These are phyloP conservation scores for Agrotis ipsilon DNA, from an alignment of 2,888 invertebrate genomes.

Conservation along the genomic window DNA sequence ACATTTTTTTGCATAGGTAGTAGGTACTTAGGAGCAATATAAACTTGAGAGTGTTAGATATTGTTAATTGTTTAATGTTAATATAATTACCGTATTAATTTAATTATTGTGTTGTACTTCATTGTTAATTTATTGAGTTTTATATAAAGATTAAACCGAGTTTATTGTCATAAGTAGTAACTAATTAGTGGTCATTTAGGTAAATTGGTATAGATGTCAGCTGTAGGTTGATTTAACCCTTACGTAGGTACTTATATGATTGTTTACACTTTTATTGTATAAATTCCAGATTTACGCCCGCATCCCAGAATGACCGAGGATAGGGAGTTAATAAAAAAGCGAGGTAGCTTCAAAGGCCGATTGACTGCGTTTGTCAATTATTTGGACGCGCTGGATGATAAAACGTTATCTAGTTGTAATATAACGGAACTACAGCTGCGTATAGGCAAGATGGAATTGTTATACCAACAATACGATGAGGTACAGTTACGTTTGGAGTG, in stretches of 20 bases:
- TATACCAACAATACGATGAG: constrained; percentile 5
- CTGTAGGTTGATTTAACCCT: too few relatives aligned
- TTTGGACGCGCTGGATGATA: neutral
- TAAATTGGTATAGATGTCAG: too few relatives aligned
- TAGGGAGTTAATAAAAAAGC: constrained; percentile 6
- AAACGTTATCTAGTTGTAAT: neutral
- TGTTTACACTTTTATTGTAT: neutral
- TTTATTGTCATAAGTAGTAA: neutral
- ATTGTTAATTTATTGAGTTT: neutral
- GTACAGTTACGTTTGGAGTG: constrained; percentile 3
- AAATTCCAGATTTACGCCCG: constrained; percentile 3
- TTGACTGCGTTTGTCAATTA: constrained; percentile 4
- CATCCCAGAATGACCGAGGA: constrained; percentile 1
- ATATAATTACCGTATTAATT: neutral
- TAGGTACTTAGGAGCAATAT: too few relatives aligned
- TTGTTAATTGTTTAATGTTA: too few relatives aligned
- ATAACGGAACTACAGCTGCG: constrained; percentile 7
- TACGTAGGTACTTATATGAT: too few relatives aligned
- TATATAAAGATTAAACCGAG: neutral
- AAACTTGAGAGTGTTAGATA: too few relatives aligned
- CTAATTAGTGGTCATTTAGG: too few relatives aligned
- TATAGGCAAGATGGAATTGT: constrained; percentile 4
- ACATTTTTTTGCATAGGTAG: too few relatives aligned
- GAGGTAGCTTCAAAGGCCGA: constrained; percentile 12
- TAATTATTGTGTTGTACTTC: neutral